Base-by-base conservation (phyloP, 2,888 invertebrate species). In the Chloromyia formosa region DNA sequence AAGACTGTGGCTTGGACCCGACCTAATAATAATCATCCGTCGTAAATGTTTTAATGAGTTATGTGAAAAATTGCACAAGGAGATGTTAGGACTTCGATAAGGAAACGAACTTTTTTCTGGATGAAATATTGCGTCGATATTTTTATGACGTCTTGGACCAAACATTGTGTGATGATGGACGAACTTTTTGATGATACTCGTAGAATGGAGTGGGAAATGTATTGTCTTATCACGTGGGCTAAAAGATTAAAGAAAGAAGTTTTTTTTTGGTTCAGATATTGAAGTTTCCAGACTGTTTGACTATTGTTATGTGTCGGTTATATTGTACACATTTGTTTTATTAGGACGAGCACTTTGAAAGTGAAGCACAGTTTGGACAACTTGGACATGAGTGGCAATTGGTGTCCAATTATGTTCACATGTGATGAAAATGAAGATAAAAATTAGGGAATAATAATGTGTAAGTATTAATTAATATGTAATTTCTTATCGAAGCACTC, bases 1-100 rank as follows among this genome's bases (percentile, higher is more conserved):
- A 40, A n/a, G 18, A 35, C 23, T 35, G 35, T 40, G 40, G 16
- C 27, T 7, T 62, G 62, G 66, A 42, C 49, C 10, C 10, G 22
- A 45, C 66, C 49, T 42, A 62, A 62, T 62, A 35, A 62, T 62
- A 35, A 62, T 62, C 62, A 62, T 27, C 42, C n/a, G 40, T 49
- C 66, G 49, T 66, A 66, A 66, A 66, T 35, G 45, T 66, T 66
- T 66, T 35, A 66, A 66, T 66, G 66, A 66, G 66, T 66, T 66
- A 49, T 49, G 49, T 18, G 66, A 22, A 45, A 66, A 49, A 66
- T 60, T 60, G 60, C 40, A 16, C 49, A 35, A 40, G 27, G 23
- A 35, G 35, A 40, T 62, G 62, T 40, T 40, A 7, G 7, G 12
- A 49, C 12, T 3, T 62, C 16, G 62, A 62, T 62, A 35, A 23